These are phyloP conservation scores for Scaptodrosophila lebanonensis DNA, from an alignment of 1,140 invertebrate species.

Conservation along the genomic window DNA sequence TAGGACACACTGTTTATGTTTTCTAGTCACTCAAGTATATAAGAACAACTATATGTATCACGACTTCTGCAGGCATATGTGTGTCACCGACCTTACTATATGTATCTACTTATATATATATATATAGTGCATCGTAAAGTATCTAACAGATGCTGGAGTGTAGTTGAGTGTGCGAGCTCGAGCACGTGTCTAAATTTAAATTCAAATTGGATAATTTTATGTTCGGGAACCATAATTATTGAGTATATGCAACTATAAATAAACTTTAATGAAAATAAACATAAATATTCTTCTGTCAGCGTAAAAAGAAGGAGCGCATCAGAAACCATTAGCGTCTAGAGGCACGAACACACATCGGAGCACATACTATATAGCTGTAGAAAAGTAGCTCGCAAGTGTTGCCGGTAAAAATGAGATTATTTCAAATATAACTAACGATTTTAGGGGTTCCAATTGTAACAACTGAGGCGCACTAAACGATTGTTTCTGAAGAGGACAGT, in stretches of 20 bases:
- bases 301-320: too few species aligned
- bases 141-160: conserved; percentile 16
- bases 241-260: conserved; percentile 14
- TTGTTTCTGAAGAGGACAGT: too few species aligned
- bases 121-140: background rate
- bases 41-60: conserved; percentile 6
- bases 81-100: background rate
- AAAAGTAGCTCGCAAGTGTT: too few species aligned
- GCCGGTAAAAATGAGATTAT: too few species aligned
- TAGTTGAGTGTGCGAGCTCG: conserved; percentile 4
- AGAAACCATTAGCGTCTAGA: too few species aligned
- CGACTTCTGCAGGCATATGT: too few species aligned
- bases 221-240: conserved; percentile 24
- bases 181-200: conserved; percentile 46
- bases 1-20: conserved; percentile 53
- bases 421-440: too few species aligned
- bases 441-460: too few species aligned
- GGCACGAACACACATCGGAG: too few species aligned
- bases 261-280: background rate
- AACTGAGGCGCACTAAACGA: too few species aligned
- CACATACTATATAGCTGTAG: too few species aligned
- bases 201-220: conserved; percentile 27
- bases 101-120: conserved; percentile 18
- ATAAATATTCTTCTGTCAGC: conserved; percentile 9
- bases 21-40: conserved; percentile 15